Conservation (phyloP, 64 coral and sea anemone genomes). For the Stichodactyla mertensii region DNA sequence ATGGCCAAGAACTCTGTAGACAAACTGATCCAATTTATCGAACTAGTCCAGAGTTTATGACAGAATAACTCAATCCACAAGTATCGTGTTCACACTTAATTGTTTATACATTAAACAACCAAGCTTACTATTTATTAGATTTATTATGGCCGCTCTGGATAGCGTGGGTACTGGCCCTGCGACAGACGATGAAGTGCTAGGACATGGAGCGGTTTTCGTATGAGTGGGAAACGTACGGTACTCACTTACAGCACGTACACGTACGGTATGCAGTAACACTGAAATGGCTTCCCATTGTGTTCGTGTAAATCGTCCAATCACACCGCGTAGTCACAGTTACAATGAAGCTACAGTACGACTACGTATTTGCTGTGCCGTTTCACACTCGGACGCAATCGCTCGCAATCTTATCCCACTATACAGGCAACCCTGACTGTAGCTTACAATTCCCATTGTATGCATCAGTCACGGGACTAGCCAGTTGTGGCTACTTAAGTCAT, state of each 20-base stretch:
- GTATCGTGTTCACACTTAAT: neutral
- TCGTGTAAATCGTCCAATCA: too few relatives aligned
- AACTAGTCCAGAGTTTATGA: slow-evolving; percentile 93
- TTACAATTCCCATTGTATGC: neutral
- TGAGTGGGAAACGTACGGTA: too few relatives aligned
- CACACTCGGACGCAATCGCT: too few relatives aligned
- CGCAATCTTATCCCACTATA: neutral
- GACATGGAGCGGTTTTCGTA: too few relatives aligned
- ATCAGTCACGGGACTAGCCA: neutral
- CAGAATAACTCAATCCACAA: slow-evolving; percentile 10
- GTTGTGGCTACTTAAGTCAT: too few relatives aligned
- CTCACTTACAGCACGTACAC: too few relatives aligned
- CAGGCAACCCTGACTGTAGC: neutral
- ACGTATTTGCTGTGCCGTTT: too few relatives aligned
- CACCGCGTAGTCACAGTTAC: too few relatives aligned
- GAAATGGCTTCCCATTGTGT: too few relatives aligned
- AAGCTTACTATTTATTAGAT: neutral
- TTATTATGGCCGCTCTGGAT: neutral
- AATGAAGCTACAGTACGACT: too few relatives aligned
- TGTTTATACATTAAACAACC: neutral
- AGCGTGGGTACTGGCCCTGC: neutral
- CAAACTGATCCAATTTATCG: slow-evolving; percentile 83
- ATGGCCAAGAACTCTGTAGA: slow-evolving; percentile 78
- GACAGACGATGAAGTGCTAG: too few relatives aligned
- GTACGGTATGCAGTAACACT: too few relatives aligned